phyloP scores from a whole-genome alignment of 1,140 invertebrate species.

The Araneus ventricosus region DNA sequence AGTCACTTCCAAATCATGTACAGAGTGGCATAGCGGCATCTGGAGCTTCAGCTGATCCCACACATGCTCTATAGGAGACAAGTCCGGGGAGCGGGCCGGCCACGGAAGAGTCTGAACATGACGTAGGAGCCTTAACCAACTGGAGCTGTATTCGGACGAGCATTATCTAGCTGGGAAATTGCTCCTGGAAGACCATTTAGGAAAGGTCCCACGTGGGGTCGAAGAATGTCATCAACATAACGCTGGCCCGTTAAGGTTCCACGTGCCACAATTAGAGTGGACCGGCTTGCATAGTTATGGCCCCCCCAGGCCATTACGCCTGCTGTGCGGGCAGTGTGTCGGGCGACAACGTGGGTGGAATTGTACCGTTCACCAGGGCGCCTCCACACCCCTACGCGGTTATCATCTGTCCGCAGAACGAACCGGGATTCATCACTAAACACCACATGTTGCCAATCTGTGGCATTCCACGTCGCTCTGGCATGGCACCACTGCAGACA shows the following conservation, averaged over 20 bases:
- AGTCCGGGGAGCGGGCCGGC: not conserved
- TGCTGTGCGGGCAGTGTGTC: not conserved
- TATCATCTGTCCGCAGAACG: not conserved
- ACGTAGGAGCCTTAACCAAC: not conserved
- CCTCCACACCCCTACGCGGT: not conserved
- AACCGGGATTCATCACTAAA: not conserved
- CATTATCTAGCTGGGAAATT: not conserved
- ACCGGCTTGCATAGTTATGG: not conserved
- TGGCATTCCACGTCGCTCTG: not conserved
- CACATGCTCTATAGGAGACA: not conserved
- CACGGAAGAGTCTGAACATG: not conserved
- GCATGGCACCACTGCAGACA: not conserved
- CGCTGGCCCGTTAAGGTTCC: not conserved
- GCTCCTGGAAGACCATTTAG: not conserved
- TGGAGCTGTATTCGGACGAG: not conserved
- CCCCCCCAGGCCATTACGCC: not conserved
- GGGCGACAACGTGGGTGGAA: not conserved
- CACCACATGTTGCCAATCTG: not conserved
- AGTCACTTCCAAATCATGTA: not conserved
- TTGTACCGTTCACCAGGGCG: not conserved
- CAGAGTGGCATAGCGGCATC: not conserved
- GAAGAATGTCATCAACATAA: not conserved
- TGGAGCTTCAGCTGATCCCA: not conserved
- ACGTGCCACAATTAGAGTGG: not conserved
- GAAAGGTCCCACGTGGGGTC: not conserved